Base-by-base conservation (phyloP, 2,797 vertebrate species). In the Passerculus sandwichensis region DNA sequence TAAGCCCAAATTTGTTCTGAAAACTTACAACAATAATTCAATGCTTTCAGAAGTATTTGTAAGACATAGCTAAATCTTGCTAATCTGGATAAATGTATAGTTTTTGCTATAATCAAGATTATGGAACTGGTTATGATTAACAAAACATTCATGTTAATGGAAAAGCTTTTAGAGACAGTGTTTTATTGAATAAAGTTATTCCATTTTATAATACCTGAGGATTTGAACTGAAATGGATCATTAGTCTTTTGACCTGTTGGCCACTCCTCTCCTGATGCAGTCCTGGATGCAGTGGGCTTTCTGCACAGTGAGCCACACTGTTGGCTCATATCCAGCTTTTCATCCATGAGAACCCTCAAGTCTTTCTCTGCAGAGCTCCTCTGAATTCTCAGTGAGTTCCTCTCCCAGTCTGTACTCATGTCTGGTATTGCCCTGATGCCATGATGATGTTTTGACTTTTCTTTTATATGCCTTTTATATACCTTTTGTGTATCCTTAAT, bases 271-370 rank as follows among this genome's bases (percentile, higher is more conserved):
- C n/a, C 50, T 50, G 36, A 64, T 29, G 13, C 6, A 56, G 36
- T 6, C 26, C 16, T 50, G 19, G 19, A 15, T 29, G 13, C 20
- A 26, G 13, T 10, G 36, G 32, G 8, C 4, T 29, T 77, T 81
- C 40, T 48, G 8, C 12, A 11, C 21, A 32, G 5, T 34, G 34
- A 67, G 7, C 7, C 26, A 16, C 7, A 29, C 11, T 56, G 6
- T 69, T 50, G 32, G 22, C 13, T 62, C 47, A 16, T 38, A 32
- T 30, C 6, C 16, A 25, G 8, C 4, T 25, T 70, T 62, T 50
- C 2, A 15, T 44, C 5, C 11, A n/a, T 0, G 1, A 51, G 23
- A 82, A 15, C 6, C 2, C 2, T 5, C 20, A 64, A 45, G 11
- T 51, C 38, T n/a, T 64, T 62, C 16, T 45, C 36, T 50, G 16